Conservation (phyloP, 2,797 vertebrate species). For the Cirrhinus mrigala region DNA sequence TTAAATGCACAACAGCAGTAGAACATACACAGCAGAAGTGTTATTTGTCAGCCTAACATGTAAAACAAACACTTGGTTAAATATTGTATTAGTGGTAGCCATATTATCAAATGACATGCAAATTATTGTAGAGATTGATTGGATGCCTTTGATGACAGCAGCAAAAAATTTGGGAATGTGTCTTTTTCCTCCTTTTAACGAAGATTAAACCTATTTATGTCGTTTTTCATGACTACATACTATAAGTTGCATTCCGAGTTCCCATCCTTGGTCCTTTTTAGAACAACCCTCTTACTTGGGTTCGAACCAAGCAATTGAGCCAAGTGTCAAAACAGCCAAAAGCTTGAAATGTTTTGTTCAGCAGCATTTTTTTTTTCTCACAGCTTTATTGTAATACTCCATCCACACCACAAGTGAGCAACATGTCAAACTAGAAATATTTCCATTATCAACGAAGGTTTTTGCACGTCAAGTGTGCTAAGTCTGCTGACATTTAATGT, state of each 20-base stretch:
- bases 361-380: background rate
- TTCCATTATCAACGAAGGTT: background rate
- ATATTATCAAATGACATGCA: background rate
- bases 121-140: background rate
- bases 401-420: background rate
- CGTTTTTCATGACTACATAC: background rate
- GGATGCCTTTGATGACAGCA: background rate
- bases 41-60: background rate
- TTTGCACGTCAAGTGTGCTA: background rate
- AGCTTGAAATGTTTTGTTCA: background rate
- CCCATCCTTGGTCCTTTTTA: background rate
- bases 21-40: background rate
- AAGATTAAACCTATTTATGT: background rate
- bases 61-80: background rate
- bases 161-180: background rate
- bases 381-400: background rate
- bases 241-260: background rate
- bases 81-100: background rate
- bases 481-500: slow-evolving; percentile 26
- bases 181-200: background rate
- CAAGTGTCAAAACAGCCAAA: background rate
- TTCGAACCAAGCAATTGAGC: background rate
- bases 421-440: background rate
- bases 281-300: background rate
- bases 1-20: background rate